Evolutionary conservation across 1,140 invertebrate genomes (phyloP).

Genomic region (Ericerus pela): DNA sequence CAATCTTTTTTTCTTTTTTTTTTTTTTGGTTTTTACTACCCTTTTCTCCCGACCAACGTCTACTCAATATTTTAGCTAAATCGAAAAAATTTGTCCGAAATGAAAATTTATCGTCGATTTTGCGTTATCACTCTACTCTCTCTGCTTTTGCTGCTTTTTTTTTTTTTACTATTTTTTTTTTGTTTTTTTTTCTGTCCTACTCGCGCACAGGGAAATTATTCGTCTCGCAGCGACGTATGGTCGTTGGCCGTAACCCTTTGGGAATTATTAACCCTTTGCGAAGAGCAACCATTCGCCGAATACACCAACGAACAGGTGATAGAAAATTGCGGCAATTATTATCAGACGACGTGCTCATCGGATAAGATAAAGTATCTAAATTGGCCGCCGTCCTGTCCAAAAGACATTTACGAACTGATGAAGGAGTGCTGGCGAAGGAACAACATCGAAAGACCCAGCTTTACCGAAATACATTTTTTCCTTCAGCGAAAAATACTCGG

Average conservation of each 20-base stretch:
- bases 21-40: too few species aligned
- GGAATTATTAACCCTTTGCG: conserved; percentile 59
- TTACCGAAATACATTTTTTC: conserved; percentile 57
- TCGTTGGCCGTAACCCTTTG: conserved; percentile 61
- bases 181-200: too few species aligned
- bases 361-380: conserved; percentile 31
- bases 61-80: too few species aligned
- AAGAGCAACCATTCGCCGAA: conserved; percentile 54
- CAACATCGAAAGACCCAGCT: conserved; percentile 47
- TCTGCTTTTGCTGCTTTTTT: too few species aligned
- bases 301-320: conserved; percentile 60
- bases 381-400: conserved; percentile 43
- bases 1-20: too few species aligned
- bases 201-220: conserved; percentile 50
- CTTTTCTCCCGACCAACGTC: too few species aligned
- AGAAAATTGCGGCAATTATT: conserved; percentile 54
- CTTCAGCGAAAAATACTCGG: conserved; percentile 51
- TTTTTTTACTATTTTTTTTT: too few species aligned
- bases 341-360: conserved; percentile 38
- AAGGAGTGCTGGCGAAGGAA: conserved; percentile 56
- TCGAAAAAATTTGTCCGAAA: too few species aligned
- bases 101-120: too few species aligned
- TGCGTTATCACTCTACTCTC: too few species aligned
- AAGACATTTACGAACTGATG: conserved; percentile 59
- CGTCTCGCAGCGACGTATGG: conserved; percentile 59